Evolutionary conservation across 2,113 vertebrate species (phyloP).

Genomic region (Calypte anna): DNA sequence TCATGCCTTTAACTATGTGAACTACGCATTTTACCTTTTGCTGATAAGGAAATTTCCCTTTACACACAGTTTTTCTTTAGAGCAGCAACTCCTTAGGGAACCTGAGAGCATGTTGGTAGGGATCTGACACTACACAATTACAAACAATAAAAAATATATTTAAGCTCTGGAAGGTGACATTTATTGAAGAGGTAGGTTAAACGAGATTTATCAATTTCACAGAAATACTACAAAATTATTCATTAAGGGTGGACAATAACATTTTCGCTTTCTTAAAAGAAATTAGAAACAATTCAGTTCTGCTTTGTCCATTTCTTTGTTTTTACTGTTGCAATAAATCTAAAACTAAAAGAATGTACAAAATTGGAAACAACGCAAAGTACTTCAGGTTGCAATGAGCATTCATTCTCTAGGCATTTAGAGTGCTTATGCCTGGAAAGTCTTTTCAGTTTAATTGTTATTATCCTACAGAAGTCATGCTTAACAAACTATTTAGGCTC

Average conservation of each 20-base stretch:
- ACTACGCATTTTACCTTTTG: background rate
- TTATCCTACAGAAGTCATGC: background rate
- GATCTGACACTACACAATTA: background rate
- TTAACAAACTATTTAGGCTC: background rate
- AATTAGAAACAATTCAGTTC: background rate
- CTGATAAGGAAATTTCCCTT: conserved; percentile 31
- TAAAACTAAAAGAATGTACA: background rate
- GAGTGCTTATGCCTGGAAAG: background rate
- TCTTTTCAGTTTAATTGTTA: background rate
- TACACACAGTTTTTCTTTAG: background rate
- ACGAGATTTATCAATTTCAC: conserved; percentile 32
- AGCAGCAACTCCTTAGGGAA: background rate
- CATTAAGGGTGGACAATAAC: background rate
- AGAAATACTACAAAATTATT: background rate
- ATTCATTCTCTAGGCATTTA: background rate
- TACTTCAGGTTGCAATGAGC: background rate
- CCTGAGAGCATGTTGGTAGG: background rate
- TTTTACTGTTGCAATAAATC: background rate
- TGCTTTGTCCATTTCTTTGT: background rate
- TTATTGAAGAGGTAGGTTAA: conserved; percentile 39
- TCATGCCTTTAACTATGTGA: conserved; percentile 4
- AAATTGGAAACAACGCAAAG: background rate
- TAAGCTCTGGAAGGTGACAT: background rate
- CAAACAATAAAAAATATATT: conserved; percentile 8
- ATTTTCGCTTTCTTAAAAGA: conserved; percentile 2